Base-by-base conservation (phyloP, 1,140 invertebrate genomes). In the Penaeus vannamei region DNA sequence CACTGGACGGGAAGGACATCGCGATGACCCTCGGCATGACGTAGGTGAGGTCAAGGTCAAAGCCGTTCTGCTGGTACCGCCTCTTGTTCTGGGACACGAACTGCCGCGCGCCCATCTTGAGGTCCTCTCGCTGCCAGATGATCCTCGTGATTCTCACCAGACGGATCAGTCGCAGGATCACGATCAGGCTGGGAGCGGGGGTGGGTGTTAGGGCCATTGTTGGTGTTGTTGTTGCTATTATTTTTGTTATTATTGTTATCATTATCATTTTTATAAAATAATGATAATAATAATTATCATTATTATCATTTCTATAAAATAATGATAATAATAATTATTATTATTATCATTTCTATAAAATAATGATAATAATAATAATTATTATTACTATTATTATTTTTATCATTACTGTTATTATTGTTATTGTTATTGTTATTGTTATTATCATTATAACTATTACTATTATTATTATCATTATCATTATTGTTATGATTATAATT, bases 1-100 rank as follows among this genome's bases (percentile, higher is more conserved):
- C 94, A 46, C 93, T 92, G 0, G 95, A 94, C 29, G 95, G 95
- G 92, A 95, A 95, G 8, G 95, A 95, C 94, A 95, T 95, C 23
- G 94, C 95, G 86, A 95, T 95, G 23, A 95, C 93, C 91, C 94
- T 92, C 86, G 94, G 93, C 87, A 94, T 94, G 22, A 95, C 93
- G 92, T 95, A 95, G 72, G 94, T 95, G 10, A 95, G 92, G 91
- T 95, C 95, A 79, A 95, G 93, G 92, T 95, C 94, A 93, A 95
- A 95, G 22, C 94, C 94, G 92, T 95, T 94, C 90, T 93, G 93
- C 85, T 94, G 93, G 91, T 94, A 94, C 72, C 95, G 93, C 60
- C 94, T 91, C 91, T 95, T 95, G 92, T 95, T 95, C 90, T 95
- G 94, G 12, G 94, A 94, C n/a, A 95, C 93, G 69, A 94, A 92